phyloP scores from a whole-genome alignment of 30 jellyfish, hydroid and myxozoan species.

The Phacellophora camtschatica region DNA sequence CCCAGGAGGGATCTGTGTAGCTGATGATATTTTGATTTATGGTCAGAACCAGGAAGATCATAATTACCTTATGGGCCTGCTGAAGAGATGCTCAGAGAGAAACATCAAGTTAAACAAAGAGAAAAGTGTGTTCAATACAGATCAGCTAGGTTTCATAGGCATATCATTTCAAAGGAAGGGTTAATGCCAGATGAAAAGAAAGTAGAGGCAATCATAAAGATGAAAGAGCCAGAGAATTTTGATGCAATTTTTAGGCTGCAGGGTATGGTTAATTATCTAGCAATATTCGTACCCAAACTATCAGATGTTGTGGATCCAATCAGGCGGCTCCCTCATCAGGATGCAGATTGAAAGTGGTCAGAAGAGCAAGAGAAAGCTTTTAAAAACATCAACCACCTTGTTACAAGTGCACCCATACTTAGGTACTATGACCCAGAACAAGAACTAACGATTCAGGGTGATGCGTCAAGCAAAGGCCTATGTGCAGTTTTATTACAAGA shows the following conservation, averaged over 20 bases:
- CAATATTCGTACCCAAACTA: background rate
- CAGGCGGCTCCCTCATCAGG: background rate
- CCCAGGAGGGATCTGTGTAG: conserved; percentile 7
- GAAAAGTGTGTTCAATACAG: background rate
- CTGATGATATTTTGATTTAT: conserved; percentile 9
- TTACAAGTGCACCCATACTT: background rate
- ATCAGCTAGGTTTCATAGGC: conserved; percentile 23
- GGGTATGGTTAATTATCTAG: background rate
- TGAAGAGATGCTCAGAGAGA: conserved; percentile 4
- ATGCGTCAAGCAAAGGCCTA: conserved; percentile 36
- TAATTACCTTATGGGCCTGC: background rate
- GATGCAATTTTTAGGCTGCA: conserved; percentile 9
- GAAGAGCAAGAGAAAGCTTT: background rate
- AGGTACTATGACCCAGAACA: background rate
- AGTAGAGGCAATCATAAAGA: conserved; percentile 40
- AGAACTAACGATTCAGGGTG: background rate
- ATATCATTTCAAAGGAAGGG: conserved; percentile 4
- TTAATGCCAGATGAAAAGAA: conserved; percentile 9
- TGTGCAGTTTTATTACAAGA: conserved; percentile 30
- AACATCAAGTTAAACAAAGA: conserved; percentile 8
- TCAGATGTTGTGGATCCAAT: background rate
- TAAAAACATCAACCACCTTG: background rate
- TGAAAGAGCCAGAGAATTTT: conserved; percentile 10
- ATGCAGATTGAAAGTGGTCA: background rate
- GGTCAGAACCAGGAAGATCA: conserved; percentile 5